Conservation (phyloP, 2,797 vertebrate genomes). For the Smutsia temminckii region DNA sequence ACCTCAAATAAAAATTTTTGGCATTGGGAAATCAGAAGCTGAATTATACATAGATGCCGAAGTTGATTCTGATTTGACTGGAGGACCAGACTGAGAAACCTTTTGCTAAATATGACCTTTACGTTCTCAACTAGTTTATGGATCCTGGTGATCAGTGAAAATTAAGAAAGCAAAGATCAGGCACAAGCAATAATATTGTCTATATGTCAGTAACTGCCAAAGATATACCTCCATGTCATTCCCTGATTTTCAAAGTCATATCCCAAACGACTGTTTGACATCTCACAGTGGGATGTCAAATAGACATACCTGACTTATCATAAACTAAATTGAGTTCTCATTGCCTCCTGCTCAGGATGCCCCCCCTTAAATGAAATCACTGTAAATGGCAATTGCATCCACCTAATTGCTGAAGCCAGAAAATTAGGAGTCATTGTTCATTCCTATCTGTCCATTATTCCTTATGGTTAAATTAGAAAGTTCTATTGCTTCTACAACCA, state of each 20-base stretch:
- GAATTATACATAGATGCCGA: background rate
- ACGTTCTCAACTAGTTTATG: background rate
- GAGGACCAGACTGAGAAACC: background rate
- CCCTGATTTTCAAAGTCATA: background rate
- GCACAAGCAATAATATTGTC: background rate
- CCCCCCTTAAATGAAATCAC: background rate
- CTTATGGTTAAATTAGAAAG: background rate
- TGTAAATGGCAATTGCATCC: background rate
- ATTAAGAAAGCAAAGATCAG: background rate
- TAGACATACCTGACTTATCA: background rate
- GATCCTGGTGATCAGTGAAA: background rate
- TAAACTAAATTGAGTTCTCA: background rate
- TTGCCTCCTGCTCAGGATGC: background rate
- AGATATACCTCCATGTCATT: background rate
- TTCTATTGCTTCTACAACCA: background rate
- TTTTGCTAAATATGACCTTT: background rate
- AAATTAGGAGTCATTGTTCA: background rate
- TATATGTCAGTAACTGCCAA: too few relatives aligned
- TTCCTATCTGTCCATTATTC: background rate
- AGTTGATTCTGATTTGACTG: background rate
- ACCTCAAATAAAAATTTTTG: background rate
- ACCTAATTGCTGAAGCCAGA: background rate
- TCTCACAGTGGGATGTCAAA: background rate
- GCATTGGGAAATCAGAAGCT: background rate
- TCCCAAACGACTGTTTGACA: background rate